These are phyloP conservation scores for Passerina amoena DNA, from an alignment of 2,113 vertebrate genomes.

Conservation along the genomic window DNA sequence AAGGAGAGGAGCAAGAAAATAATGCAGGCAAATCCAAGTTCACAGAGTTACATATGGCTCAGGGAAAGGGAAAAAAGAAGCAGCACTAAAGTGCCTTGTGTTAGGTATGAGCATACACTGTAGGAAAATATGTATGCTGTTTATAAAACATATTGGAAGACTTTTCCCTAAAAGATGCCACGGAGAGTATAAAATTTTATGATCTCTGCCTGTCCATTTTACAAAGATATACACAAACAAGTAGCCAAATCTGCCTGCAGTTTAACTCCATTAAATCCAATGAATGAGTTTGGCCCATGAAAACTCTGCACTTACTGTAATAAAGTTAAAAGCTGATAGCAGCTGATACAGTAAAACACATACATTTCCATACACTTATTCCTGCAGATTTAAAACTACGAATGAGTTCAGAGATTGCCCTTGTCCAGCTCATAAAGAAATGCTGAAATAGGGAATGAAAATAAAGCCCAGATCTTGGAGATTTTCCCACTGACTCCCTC, in stretches of 20 bases:
- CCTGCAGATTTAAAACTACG: not conserved
- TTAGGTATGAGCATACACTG: not conserved
- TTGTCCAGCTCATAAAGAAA: slow-evolving; percentile 24
- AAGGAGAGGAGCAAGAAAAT: not conserved
- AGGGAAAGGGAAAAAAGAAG: not conserved
- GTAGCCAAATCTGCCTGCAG: slow-evolving; percentile 51
- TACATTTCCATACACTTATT: slow-evolving; percentile 20
- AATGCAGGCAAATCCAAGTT: not conserved
- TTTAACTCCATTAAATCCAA: slow-evolving; percentile 58
- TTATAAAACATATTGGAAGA: slow-evolving; percentile 2
- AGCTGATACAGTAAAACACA: slow-evolving; percentile 13
- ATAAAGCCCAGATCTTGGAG: not conserved
- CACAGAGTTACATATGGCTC: not conserved
- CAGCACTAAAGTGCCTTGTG: not conserved
- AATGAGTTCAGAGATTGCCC: not conserved
- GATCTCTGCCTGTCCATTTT: slow-evolving; percentile 45
- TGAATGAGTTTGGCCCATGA: slow-evolving; percentile 38
- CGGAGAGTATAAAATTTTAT: slow-evolving; percentile 41
- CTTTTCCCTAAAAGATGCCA: slow-evolving; percentile 3
- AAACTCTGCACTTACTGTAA: slow-evolving; percentile 34
- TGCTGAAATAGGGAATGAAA: not conserved
- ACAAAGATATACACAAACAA: slow-evolving; percentile 13
- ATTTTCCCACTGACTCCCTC: not conserved
- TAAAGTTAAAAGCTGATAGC: slow-evolving; percentile 42
- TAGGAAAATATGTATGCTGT: not conserved